Conservation (phyloP, 2,113 vertebrate genomes). For the Chionis minor region DNA sequence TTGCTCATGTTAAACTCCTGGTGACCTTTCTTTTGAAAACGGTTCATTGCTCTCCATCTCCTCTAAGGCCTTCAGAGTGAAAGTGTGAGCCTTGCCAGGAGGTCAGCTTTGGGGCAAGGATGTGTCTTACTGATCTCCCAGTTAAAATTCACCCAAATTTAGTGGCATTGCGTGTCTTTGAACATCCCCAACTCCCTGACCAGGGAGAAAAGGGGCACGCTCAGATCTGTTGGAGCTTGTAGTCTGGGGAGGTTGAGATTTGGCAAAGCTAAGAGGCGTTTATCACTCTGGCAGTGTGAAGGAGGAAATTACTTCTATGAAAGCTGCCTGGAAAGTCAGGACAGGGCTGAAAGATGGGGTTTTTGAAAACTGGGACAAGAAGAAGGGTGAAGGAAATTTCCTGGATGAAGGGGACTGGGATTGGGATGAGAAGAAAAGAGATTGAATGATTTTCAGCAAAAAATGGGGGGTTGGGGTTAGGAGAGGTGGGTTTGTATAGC, state of each 20-base stretch:
- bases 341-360: not conserved
- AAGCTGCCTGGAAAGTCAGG: not conserved
- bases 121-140: not conserved
- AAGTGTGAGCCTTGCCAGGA: constrained; percentile 5
- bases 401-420: not conserved
- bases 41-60: constrained; percentile 11
- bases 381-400: not conserved
- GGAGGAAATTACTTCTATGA: not conserved
- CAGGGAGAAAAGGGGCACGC: not conserved
- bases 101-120: constrained; percentile 2
- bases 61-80: not conserved
- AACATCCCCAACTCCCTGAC: not conserved
- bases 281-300: constrained; percentile 5
- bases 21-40: constrained; percentile 44
- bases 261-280: not conserved
- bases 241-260: not conserved
- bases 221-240: not conserved
- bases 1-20: constrained; percentile 44
- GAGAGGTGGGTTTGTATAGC: not conserved
- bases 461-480: not conserved
- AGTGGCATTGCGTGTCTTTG: not conserved
- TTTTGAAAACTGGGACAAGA: not conserved
- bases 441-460: not conserved
- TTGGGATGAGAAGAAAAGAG: not conserved
- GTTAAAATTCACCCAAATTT: not conserved